phyloP scores from a whole-genome alignment of 2,113 vertebrate genomes.

The Probosciger aterrimus region DNA sequence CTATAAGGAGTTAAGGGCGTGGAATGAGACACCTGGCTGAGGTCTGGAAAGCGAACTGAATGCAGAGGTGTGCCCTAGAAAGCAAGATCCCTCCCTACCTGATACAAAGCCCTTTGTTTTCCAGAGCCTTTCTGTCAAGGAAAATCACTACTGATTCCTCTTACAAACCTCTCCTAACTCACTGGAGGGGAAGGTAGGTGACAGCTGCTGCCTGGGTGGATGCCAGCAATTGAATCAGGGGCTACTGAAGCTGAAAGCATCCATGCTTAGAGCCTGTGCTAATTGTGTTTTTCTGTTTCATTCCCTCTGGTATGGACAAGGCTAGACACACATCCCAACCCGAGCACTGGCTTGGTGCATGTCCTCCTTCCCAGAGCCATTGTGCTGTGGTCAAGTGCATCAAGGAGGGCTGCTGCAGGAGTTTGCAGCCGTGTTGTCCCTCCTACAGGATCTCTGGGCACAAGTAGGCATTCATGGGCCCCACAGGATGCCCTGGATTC shows the following conservation, averaged over 20 bases:
- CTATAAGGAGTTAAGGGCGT: neutral
- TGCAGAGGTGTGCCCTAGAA: neutral
- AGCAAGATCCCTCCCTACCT: neutral
- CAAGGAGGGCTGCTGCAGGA: neutral
- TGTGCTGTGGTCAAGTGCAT: neutral
- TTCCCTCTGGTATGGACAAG: neutral
- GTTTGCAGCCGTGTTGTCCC: neutral
- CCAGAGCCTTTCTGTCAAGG: neutral
- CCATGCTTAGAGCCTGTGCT: neutral
- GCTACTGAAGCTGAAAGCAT: neutral
- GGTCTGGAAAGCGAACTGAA: neutral
- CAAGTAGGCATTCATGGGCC: neutral
- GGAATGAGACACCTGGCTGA: neutral
- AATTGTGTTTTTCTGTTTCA: constrained; percentile 3
- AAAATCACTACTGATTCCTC: neutral
- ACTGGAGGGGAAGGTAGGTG: neutral
- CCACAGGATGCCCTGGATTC: neutral
- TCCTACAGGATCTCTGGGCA: neutral
- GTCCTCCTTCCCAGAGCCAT: neutral
- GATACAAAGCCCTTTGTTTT: neutral
- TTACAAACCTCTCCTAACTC: neutral
- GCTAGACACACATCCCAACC: neutral
- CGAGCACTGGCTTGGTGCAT: accelerated
- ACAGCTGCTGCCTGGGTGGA: neutral
- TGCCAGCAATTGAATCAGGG: neutral